Base-by-base conservation (phyloP, 2,113 vertebrate species). In the Salvator merianae region DNA sequence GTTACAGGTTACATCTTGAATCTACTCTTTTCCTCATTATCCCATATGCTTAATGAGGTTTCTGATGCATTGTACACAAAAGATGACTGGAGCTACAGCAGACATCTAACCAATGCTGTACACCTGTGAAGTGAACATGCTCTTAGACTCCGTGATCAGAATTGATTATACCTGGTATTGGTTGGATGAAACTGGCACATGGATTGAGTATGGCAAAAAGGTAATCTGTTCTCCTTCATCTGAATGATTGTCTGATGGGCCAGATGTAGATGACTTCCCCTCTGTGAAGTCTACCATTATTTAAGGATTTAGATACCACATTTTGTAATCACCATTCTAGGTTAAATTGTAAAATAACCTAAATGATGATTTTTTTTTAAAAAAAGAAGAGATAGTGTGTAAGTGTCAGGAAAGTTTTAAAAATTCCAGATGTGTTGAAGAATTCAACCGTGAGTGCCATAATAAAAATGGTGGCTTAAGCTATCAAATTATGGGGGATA, bases 81-180 rank as follows among this genome's bases (percentile, higher is more conserved):
- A 4, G 0, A 94, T 87, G 91, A 92, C 79, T 30, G 92, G 72
- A 18, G 84, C 55, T 50, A 87, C 76, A 7, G 91, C 81, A 78
- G 66, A 70, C 3, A 93, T 96, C 20, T 94, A 93, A 9, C 96
- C 36, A 95, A 12, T 88, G 96, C n/a, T 95, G 95, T 90, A 96
- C 78, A 0, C 95, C 95, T 0, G 84, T 94, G 65, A 81, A 93
- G 84, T 94, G 65, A 81, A 93, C 12, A 96, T 95, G 90, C 92
- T 93, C 10, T 87, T 93, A 5, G 83, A 95, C 13, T 96, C 90
- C 66, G 93, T 93, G 74, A 91, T 97, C 7, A 89, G 95, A 70
- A 97, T 98, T 43, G 89, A 96, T 40, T 97, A 96, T 66, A 3
- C 90, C 66, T 98, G 98, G 98, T 97, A 96, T 83, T 98, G 97